Evolutionary conservation across 1,140 invertebrate genomes (phyloP), one percentile per base, ranked within the genome.

Genomic region (Drosophila mojavensis): DNA sequence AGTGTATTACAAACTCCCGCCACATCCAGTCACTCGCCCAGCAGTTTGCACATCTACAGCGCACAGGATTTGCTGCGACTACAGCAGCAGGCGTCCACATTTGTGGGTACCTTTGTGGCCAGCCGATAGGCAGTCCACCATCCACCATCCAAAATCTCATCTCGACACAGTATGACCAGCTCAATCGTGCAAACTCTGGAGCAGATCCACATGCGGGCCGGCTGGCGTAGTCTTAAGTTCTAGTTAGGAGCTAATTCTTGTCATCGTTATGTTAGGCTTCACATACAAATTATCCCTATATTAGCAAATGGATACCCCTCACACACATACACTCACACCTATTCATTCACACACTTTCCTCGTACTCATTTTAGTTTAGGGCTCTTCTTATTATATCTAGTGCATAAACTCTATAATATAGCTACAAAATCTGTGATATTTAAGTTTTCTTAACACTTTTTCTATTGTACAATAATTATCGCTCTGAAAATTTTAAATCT

Each of bases 391-490:
- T 59, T 58, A 79, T 41, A 70, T 58, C 71, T 78, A 74, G 66
- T 75, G 55, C 48, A 55, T 62, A 48, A 41, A 48, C 43, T 78
- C n/a, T 65, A 60, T 62, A 56, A 70, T 66, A 63, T 68, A 70
- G 55, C 69, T 61, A 62, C 54, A 75, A 89, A 56, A 90, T 90
- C 85, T 90, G 85, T 90, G 85, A 90, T 90, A 90, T 77, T 79
- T 90, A 90, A 90, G 85, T 90, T 90, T 77, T 90, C 81, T 85
- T 85, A 83, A 88, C 84, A 84, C 75, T 84, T 82, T 88, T 89
- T 73, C 77, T 89, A 89, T 73, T 77, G 82, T 86, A 83, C 50
- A 60, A 60, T 77, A 81, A 69, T 66, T 80, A 65, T 75, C 56
- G 51, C 63, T 75, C 41, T 30, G 56, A 51, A 48, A 54, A 41